Evolutionary conservation across 2,113 vertebrate genomes (phyloP), one percentile per base, ranked within the genome.

Genomic region (Proterorhinus semilunaris): DNA sequence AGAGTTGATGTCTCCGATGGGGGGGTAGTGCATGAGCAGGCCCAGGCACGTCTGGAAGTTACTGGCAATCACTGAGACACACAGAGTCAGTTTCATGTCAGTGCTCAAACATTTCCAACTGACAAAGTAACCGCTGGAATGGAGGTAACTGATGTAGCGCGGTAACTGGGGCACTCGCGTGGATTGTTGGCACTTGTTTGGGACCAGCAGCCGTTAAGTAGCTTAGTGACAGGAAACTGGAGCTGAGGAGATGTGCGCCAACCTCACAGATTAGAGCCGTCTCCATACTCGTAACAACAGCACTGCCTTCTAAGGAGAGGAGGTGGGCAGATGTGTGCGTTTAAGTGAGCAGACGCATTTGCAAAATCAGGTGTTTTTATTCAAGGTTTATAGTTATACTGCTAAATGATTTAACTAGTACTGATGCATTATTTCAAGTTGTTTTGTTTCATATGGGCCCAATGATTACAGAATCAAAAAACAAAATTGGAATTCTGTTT

Each of bases 41-140:
- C 98, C 96, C 69, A 99, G 91, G 84, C 97, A 99, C 61, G 96
- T 98, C 90, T 99, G 97, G 86, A 98, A 99, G 92, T 98, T 99
- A 92, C 96, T 99, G 67, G 97, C 96, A 75, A 98, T 99, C 90
- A 99, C 98, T 99, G 83, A 64, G 84, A 82, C 12, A 82, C 47
- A 90, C 17, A 72, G 21, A 67, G n/a, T 11, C 11, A 51, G 15
- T 10, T 5, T 13, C 7, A 51, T 5, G 27, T 36, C 27, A 36
- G 27, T 3, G 27, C 27, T 36, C 27, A 36, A 36, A 36, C 27
- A 36, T 36, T 5, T 36, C 27, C 4, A 36, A 36, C 27, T 5
- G 27, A 36, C 2, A 36, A 36, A 3, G 27, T 36, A 36, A 36
- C 27, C 27, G 4, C 27, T 1, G 27, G 27, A 36, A 36, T 36